Evolutionary conservation across 1,140 invertebrate genomes (phyloP).

Genomic region (Drosophila eugracilis): DNA sequence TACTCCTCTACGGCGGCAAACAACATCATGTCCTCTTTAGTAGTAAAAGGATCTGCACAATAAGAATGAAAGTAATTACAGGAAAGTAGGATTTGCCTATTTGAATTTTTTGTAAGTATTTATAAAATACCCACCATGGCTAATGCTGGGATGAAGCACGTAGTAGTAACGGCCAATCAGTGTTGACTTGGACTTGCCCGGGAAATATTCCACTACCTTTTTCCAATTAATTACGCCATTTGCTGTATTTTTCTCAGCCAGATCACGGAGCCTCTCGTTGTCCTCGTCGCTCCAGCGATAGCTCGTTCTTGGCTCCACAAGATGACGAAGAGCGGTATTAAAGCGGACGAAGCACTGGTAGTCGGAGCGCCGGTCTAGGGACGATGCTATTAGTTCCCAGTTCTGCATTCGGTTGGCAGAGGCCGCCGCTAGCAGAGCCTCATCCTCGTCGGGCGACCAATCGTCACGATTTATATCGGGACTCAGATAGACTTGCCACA

Average conservation of each 20-base stretch:
- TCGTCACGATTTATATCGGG: constrained; percentile 87
- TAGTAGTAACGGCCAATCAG: constrained; percentile 87
- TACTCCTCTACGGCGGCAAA: constrained; percentile 87
- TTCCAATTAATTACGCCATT: constrained; percentile 89
- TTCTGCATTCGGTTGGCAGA: constrained; percentile 86
- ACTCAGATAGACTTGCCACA: constrained; percentile 89
- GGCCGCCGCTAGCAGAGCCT: constrained; percentile 85
- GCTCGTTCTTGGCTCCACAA: constrained; percentile 71
- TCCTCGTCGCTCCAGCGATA: constrained; percentile 87
- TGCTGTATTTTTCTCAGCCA: constrained; percentile 86
- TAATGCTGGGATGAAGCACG: constrained; percentile 81
- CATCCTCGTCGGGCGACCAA: constrained; percentile 88
- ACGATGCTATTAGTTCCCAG: constrained; percentile 88
- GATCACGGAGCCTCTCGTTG: constrained; percentile 86
- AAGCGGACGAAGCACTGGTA: constrained; percentile 89
- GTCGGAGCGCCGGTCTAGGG: constrained; percentile 86
- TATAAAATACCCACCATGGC: constrained; percentile 65
- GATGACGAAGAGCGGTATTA: constrained; percentile 85
- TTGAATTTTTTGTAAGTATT: too few species aligned
- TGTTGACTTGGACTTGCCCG: constrained; percentile 87
- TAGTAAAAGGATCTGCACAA: constrained; percentile 84
- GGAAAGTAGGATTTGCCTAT: too few species aligned
- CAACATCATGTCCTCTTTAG: constrained; percentile 87
- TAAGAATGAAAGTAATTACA: too few species aligned
- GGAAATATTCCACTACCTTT: constrained; percentile 87